Base-by-base conservation (phyloP, 64 coral and sea anemone species). In the Porites lutea region DNA sequence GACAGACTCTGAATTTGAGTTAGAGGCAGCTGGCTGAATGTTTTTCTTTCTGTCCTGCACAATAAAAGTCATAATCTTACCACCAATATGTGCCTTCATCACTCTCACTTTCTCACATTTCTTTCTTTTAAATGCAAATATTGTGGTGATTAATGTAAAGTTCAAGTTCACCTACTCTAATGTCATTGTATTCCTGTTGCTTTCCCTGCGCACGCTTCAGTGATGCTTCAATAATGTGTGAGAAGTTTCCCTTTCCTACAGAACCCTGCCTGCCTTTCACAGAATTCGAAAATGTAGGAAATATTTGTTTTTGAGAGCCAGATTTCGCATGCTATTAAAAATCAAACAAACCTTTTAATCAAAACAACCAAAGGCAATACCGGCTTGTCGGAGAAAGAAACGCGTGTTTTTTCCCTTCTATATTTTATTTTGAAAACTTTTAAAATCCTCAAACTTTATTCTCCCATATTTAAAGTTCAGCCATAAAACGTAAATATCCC, bases 41-140 rank as follows among this genome's bases (percentile, higher is more conserved):
- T 51, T 83, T 65, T 48, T 69, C 89, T 91, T 63, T 73, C 64
- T 71, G 50, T 91, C 79, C 65, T 82, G 78, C 79, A 81, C 89
- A 83, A 91, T 91, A 64, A 62, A 90, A n/a, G 75, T 64, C 21
- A 90, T 37, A 37, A 37, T 37, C 27, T 37, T 37, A 37, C 27
- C 27, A 0, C 27, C 27, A 37, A 37, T 37, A 37, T 37, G 27
- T 37, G 27, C 27, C 27, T 37, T 37, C 27, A 37, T 1, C 27
- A 37, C 27, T 37, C 27, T 37, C 27, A 37, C 27, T 37, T 37
- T 37, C 27, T 37, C 27, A 37, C 27, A 37, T 37, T 37, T 37
- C 27, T 37, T 37, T 37, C 27, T 37, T 37, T 37, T 37, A 37
- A 37, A 37, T 37, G 27, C 27, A 37, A 37, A 37, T 37, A 37